Conservation (phyloP, 2,888 invertebrate species). For the Agrotis clavis region DNA sequence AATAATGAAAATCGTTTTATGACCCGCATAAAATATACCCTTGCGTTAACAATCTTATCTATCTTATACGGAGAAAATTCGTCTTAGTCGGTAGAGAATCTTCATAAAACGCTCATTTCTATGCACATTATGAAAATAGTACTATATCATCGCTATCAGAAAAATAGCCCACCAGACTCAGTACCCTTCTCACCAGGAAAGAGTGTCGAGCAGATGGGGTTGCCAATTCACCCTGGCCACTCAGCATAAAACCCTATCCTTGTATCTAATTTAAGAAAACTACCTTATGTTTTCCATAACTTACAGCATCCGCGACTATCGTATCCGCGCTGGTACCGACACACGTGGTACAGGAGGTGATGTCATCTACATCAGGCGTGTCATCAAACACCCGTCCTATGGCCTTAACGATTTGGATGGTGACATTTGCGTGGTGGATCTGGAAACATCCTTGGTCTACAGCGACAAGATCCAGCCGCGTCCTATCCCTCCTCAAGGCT, state of each 20-base stretch:
- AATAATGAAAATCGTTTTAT: conserved; percentile 13
- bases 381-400: conserved; percentile 70
- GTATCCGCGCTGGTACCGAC: conserved; percentile 70
- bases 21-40: neutral
- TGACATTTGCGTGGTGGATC: conserved; percentile 69
- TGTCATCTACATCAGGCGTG: conserved; percentile 44
- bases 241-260: too few species aligned
- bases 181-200: neutral
- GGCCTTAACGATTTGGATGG: conserved; percentile 57
- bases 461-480: conserved; percentile 42
- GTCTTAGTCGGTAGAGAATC: too few species aligned
- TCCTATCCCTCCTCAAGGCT: conserved; percentile 53
- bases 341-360: conserved; percentile 67
- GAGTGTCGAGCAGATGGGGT: too few species aligned
- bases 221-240: too few species aligned
- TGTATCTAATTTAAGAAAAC: too few species aligned
- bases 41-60: neutral
- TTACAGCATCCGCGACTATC: conserved; percentile 49
- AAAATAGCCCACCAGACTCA: too few species aligned
- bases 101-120: too few species aligned
- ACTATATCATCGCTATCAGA: too few species aligned
- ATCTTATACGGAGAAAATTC: conserved; percentile 1
- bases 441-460: conserved; percentile 59
- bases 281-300: conserved; percentile 29
- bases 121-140: neutral